Base-by-base conservation (phyloP, 2,797 vertebrate species). In the Mallotus villosus region DNA sequence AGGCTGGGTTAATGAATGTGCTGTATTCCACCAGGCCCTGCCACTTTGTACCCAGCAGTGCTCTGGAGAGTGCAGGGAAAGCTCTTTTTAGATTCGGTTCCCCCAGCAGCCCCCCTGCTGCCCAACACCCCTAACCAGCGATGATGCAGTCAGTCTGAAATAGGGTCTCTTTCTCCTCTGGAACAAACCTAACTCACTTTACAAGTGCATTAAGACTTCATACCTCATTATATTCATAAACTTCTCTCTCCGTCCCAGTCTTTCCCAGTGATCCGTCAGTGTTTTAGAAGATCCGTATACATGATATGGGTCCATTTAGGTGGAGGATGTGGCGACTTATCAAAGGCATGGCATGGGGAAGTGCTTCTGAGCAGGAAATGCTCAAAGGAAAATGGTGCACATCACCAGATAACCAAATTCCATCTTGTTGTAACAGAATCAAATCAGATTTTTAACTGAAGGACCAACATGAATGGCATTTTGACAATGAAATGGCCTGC, bases 1-100 rank as follows among this genome's bases (percentile, higher is more conserved):
- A 70, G 84, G 73, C 65, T 3, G 78, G 75, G 83, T 86, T 87
- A 84, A 86, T 84, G 81, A 85, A 86, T 83, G 79, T 85, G 80
- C 75, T 79, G 83, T 86, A 76, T 87, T 82, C 82, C 82, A 81
- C 79, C 75, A 70, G 77, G 73, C n/a, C 19, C 2, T 19, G 25
- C 21, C 68, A 77, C 72, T 84, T 78, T 84, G 76, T 67, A 78
- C 73, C 67, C 80, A 79, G 81, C 85, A 84, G 83, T 81, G 76
- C 71, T 67, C 67, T 41, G 25, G 67, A 73, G 73, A 71, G 63
- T 63, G 37, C 63, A 76, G 27, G 32, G 74, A 76, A 84, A 75
- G 65, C 63, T 77, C 67, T 74, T 79, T 87, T 81, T 81, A 82
- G 74, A 84, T 81, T 77, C 69, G 72, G 78, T 70, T 73, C 79